These are phyloP conservation scores for Dinoponera quadriceps DNA, from an alignment of 1,140 invertebrate genomes.

Conservation along the genomic window DNA sequence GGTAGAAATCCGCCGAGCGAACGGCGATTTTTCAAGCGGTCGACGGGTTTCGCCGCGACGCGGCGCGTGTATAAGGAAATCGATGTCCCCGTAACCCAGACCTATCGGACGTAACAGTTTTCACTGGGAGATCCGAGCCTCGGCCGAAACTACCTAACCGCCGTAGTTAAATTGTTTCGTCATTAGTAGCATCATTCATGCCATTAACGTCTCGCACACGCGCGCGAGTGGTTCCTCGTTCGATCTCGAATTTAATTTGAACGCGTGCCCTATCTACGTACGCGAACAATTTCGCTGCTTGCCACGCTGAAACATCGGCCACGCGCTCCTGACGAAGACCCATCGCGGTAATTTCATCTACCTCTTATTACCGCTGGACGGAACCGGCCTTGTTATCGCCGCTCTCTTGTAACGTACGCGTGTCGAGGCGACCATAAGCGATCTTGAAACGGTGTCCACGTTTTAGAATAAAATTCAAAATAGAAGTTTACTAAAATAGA, in stretches of 20 bases:
- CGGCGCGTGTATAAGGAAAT: constrained; percentile 69
- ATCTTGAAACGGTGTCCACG: too few species aligned
- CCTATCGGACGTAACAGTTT: constrained; percentile 80
- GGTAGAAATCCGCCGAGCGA: constrained; percentile 60
- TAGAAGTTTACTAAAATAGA: too few species aligned
- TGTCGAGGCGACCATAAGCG: too few species aligned
- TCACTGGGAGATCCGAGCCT: constrained; percentile 78
- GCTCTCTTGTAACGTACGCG: neutral
- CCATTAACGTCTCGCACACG: constrained; percentile 10
- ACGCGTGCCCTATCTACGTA: neutral
- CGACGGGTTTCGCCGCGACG: neutral
- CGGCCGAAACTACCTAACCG: constrained; percentile 36
- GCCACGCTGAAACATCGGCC: constrained; percentile 15
- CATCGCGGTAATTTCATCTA: constrained; percentile 40
- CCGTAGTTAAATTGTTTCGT: constrained; percentile 54
- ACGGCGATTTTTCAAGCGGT: constrained; percentile 35
- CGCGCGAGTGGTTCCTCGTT: constrained; percentile 7
- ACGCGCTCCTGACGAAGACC: constrained; percentile 2
- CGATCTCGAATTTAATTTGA: constrained; percentile 39
- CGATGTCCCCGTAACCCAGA: constrained; percentile 81
- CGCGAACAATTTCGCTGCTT: constrained; percentile 21
- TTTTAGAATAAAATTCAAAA: too few species aligned
- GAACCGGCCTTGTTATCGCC: neutral
- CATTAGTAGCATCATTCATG: constrained; percentile 46
- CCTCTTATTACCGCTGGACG: neutral